phyloP scores from a whole-genome alignment of 2,797 vertebrate species.

The Pitangus sulphuratus region DNA sequence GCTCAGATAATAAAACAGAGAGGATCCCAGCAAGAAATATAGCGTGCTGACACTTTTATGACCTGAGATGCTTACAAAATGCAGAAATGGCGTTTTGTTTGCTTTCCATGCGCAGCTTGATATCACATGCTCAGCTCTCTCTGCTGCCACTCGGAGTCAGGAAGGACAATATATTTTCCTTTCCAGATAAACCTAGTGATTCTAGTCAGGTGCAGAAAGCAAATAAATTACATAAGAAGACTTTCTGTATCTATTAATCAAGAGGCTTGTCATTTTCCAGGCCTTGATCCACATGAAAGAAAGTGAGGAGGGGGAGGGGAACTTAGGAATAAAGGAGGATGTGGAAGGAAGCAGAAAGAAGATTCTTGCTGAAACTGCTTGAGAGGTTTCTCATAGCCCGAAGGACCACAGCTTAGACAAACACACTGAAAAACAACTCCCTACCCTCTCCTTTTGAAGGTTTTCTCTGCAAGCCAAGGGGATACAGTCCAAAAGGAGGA shows the following conservation, averaged over 20 bases:
- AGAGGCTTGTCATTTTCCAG: slow-evolving; percentile 75
- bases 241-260: slow-evolving; percentile 77
- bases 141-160: slow-evolving; percentile 80
- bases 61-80: slow-evolving; percentile 77
- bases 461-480: not conserved
- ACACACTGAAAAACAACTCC: not conserved
- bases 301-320: slow-evolving; percentile 18
- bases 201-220: slow-evolving; percentile 83
- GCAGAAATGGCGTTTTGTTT: slow-evolving; percentile 74
- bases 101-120: slow-evolving; percentile 79
- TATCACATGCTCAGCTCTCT: slow-evolving; percentile 75
- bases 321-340: not conserved
- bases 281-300: slow-evolving; percentile 81
- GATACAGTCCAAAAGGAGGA: not conserved
- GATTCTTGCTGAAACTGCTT: slow-evolving; percentile 16
- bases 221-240: slow-evolving; percentile 80
- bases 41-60: slow-evolving; percentile 82
- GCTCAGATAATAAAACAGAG: slow-evolving; percentile 68
- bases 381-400: not conserved
- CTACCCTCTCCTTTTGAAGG: slow-evolving; percentile 48
- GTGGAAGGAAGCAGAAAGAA: not conserved
- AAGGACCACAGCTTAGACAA: slow-evolving; percentile 33
- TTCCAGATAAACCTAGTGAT: slow-evolving; percentile 73
- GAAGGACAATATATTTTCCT: slow-evolving; percentile 78
- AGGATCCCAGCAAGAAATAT: slow-evolving; percentile 77